Evolutionary conservation across 92 coral and sea anemone species (phyloP), one percentile per base, ranked within the genome.

Genomic region (Porites cylindrica): DNA sequence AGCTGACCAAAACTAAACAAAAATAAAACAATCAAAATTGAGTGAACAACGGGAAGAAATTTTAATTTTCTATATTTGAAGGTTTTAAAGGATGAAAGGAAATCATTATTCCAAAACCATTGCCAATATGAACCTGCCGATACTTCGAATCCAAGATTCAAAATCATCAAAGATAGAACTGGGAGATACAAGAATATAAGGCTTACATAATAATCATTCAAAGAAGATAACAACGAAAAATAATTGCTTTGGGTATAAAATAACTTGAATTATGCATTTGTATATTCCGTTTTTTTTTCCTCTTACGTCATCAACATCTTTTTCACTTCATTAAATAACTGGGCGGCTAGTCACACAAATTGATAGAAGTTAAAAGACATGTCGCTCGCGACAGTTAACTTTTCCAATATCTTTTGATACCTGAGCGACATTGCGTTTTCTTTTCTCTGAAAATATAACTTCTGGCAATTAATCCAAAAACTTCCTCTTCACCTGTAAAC

Each of bases 401-500:
- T 47, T 50, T 79, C 64, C 60, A 71, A 24, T 65, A 65, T 51
- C 66, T 65, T 79, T 51, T n/a, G 43, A 26, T 8, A 52, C 24
- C 67, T 24, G 32, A 70, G 51, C 14, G 53, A 24, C 8, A 38
- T 38, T 38, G 47, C 47, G 47, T 38, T 38, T 38, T 38, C 47
- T 38, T 6, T 51, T 19, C 13, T 82, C 21, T 47, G 7, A 43
- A 72, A 72, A 72, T 72, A 82, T 54, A 72, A 66, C 50, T 72
- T 51, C 59, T 8, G 38, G 47, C n/a, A 72, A 72, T 56, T 29
- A 8, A 50, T 17, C 16, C n/a, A 3, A 17, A 16, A 77, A 82
- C 71, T 72, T 72, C 79, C 86, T 58, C 7, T 82, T 1, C 86
- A 72, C 86, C 86, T 82, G 86, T 60, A 8, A 0, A 53, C 19